These are phyloP conservation scores for Aphrocallistes beatrix DNA, from an alignment of 37 sponge, comb jelly and placozoan species.

Conservation along the genomic window DNA sequence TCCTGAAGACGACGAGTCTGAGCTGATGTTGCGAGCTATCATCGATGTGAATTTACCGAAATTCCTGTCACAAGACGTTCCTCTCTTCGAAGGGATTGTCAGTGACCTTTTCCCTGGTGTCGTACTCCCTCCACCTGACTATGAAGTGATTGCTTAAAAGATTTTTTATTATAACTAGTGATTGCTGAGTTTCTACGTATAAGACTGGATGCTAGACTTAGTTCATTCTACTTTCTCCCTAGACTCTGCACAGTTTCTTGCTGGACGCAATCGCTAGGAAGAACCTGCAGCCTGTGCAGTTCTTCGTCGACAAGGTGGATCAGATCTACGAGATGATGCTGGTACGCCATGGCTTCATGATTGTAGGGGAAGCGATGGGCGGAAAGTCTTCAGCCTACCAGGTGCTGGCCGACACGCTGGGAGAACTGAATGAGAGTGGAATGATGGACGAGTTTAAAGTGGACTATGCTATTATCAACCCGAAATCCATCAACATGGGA, in stretches of 20 bases:
- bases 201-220: neutral
- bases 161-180: neutral
- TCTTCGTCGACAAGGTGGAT: conserved; percentile 87
- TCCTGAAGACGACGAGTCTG: conserved; percentile 76
- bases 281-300: conserved; percentile 77
- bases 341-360: conserved; percentile 98
- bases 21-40: conserved; percentile 79
- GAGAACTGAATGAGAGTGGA: conserved; percentile 71
- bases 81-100: conserved; percentile 86
- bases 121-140: conserved; percentile 75
- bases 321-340: conserved; percentile 99
- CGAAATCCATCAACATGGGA: conserved; percentile 87
- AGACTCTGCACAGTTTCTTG: conserved; percentile 55
- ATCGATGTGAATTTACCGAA: conserved; percentile 94
- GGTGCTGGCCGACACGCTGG: conserved; percentile 75
- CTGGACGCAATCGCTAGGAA: conserved; percentile 56
- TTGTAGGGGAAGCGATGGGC: conserved; percentile 91
- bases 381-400: conserved; percentile 90
- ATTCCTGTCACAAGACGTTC: conserved; percentile 86
- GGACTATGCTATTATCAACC: conserved; percentile 72
- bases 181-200: neutral
- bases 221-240: neutral
- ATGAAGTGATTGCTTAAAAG: conserved; percentile 46
- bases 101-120: conserved; percentile 91
- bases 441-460: conserved; percentile 86